A percentile compares a stretch with the other conserved stretches of the same genome.
Conservation (phyloP, 2,888 invertebrate species). For the Rhingia rostrata region DNA sequence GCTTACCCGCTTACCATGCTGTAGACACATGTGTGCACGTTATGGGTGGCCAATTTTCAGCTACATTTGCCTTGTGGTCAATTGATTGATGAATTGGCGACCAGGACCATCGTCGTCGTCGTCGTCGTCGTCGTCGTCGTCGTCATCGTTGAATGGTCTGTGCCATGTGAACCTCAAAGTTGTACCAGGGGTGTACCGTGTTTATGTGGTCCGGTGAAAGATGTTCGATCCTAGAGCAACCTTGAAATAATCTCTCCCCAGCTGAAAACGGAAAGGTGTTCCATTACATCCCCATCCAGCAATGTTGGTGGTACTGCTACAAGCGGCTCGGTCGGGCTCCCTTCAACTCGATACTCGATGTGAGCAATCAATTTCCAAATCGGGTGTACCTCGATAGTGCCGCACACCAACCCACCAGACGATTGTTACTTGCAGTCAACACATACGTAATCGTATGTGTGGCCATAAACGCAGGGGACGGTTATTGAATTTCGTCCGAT, state of each 20-base stretch:
- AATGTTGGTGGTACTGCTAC: not conserved
- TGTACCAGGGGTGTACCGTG: slow-evolving; percentile 27
- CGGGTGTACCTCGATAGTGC: not conserved
- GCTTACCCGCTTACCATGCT: slow-evolving; percentile 61
- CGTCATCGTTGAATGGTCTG: not conserved
- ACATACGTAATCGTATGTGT: not conserved
- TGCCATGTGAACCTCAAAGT: slow-evolving; percentile 64
- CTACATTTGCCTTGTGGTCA: slow-evolving; percentile 73
- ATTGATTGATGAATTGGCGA: slow-evolving; percentile 72
- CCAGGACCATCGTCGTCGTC: not conserved
- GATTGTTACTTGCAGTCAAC: slow-evolving; percentile 63
- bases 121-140: slow-evolving; percentile 1
- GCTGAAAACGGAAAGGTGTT: slow-evolving; percentile 33
- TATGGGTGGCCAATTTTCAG: slow-evolving; percentile 73
- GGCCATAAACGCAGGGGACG: not conserved
- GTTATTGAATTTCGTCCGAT: slow-evolving; percentile 71
- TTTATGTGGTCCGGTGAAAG: slow-evolving; percentile 40
- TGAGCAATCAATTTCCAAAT: slow-evolving; percentile 69
- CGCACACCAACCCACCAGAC: slow-evolving; percentile 24
- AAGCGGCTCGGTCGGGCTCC: slow-evolving; percentile 2
- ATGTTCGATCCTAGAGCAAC: slow-evolving; percentile 51
- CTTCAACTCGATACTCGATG: slow-evolving; percentile 61
- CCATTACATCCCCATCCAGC: slow-evolving; percentile 42
- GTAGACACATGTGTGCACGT: slow-evolving; percentile 70
- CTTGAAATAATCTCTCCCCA: slow-evolving; percentile 41